Evolutionary conservation across 1,140 invertebrate genomes (phyloP).

Genomic region (Vanessa tameamea): DNA sequence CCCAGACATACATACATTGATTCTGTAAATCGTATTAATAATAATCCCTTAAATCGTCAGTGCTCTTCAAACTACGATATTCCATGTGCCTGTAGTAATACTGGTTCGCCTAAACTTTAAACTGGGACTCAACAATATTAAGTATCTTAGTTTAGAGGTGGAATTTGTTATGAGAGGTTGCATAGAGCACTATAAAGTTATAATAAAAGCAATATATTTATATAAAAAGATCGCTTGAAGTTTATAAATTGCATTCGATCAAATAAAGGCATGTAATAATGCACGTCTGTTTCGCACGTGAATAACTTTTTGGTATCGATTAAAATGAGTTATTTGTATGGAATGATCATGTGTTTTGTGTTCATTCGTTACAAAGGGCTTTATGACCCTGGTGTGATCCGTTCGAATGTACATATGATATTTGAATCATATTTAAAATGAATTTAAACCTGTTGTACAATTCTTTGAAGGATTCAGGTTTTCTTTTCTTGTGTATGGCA

Average conservation of each 20-base stretch:
- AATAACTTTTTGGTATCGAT: conserved; percentile 57
- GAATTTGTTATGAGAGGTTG: too few relatives aligned
- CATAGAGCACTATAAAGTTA: background rate
- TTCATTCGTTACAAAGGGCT: conserved; percentile 15
- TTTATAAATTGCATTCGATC: conserved; percentile 34
- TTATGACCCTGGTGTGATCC: conserved; percentile 13
- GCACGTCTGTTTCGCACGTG: conserved; percentile 62
- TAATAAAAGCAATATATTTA: background rate
- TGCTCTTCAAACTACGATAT: too few relatives aligned
- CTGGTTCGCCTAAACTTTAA: too few relatives aligned
- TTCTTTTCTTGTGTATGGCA: background rate
- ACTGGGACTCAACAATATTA: too few relatives aligned
- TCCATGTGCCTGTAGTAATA: too few relatives aligned
- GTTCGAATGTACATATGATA: background rate
- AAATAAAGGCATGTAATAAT: conserved; percentile 58
- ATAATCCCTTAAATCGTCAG: too few relatives aligned
- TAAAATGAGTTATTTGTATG: conserved; percentile 62
- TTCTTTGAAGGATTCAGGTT: background rate
- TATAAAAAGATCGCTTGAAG: conserved; percentile 27
- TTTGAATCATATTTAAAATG: conserved; percentile 1
- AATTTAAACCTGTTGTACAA: background rate
- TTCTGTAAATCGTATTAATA: too few relatives aligned
- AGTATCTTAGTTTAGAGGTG: too few relatives aligned
- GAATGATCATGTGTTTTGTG: conserved; percentile 38
- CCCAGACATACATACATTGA: too few relatives aligned